phyloP scores from a whole-genome alignment of 2,113 vertebrate species.

The Todiramphus chloris region DNA sequence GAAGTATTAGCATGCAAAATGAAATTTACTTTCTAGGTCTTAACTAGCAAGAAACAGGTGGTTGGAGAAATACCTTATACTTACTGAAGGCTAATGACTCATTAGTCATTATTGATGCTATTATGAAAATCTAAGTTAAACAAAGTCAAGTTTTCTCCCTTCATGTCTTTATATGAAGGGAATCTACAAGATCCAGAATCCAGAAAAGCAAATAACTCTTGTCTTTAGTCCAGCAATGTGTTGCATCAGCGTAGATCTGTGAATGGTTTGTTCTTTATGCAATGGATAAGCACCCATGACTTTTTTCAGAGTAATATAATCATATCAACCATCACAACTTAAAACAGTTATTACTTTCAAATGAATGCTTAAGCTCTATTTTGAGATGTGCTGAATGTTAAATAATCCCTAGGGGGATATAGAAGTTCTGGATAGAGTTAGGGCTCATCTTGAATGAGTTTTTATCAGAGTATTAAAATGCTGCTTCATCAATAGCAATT shows the following conservation, averaged over 20 bases:
- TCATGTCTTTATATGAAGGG: background rate
- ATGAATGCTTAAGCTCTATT: background rate
- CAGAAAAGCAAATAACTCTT: background rate
- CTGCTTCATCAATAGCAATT: background rate
- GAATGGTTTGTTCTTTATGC: background rate
- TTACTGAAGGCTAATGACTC: background rate
- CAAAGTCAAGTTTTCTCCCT: background rate
- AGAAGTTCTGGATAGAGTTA: background rate
- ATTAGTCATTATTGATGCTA: background rate
- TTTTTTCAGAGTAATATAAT: background rate
- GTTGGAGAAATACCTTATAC: background rate
- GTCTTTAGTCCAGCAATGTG: background rate
- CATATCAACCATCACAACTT: background rate
- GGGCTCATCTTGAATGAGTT: background rate
- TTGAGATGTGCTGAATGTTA: constrained; percentile 7
- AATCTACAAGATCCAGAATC: background rate
- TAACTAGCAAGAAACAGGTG: background rate
- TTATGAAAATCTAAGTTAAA: background rate
- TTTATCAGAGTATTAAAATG: background rate
- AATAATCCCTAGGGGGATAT: background rate
- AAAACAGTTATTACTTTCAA: background rate
- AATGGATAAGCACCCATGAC: background rate
- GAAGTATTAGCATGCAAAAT: background rate
- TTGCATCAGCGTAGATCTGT: background rate
- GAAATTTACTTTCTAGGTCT: background rate